Evolutionary conservation across 2,888 invertebrate species (phyloP).

Genomic region (Synanthedon andrenaeformis): DNA sequence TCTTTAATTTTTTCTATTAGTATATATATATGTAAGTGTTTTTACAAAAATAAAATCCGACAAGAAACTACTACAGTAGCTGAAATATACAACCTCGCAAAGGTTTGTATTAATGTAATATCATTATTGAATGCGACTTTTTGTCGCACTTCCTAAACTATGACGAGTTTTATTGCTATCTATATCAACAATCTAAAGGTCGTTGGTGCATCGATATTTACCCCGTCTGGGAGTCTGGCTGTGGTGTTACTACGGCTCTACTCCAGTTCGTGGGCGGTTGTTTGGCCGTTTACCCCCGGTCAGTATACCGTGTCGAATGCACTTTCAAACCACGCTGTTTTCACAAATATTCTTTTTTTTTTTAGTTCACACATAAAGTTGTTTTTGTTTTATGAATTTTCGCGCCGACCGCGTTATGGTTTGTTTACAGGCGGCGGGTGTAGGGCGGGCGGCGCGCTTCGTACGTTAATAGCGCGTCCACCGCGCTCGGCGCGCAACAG

Average conservation of each 20-base stretch:
- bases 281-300: slow-evolving; percentile 42
- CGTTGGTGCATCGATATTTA: slow-evolving; percentile 1
- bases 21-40: too few species aligned
- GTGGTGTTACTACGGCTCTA: slow-evolving; percentile 38
- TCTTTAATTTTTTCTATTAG: too few species aligned
- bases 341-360: slow-evolving; percentile 19
- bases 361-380: background rate
- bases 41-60: too few species aligned
- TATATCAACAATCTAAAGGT: background rate
- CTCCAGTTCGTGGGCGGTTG: slow-evolving; percentile 52
- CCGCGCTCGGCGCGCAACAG: slow-evolving; percentile 55
- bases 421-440: slow-evolving; percentile 45
- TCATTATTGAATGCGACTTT: too few species aligned
- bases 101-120: too few species aligned
- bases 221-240: slow-evolving; percentile 31
- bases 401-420: slow-evolving; percentile 27
- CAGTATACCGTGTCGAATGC: slow-evolving; percentile 20
- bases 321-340: slow-evolving; percentile 27
- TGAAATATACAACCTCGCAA: too few species aligned
- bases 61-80: too few species aligned
- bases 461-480: slow-evolving; percentile 29
- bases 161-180: background rate
- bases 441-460: slow-evolving; percentile 28
- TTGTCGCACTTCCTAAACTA: background rate
- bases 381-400: background rate